These are phyloP conservation scores for Latheticus oryzae DNA, from an alignment of 2,888 invertebrate species.

Conservation along the genomic window DNA sequence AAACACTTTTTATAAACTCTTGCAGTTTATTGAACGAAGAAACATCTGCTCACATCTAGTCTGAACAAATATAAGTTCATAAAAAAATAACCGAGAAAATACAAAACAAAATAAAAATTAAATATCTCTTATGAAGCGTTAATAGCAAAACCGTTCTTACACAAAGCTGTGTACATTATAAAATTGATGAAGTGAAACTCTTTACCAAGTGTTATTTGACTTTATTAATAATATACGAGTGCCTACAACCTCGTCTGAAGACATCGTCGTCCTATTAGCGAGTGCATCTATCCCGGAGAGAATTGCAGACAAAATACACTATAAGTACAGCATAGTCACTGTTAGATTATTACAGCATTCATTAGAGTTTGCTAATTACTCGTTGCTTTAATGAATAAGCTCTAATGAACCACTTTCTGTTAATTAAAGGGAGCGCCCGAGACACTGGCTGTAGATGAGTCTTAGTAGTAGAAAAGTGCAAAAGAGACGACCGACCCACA, in stretches of 20 bases:
- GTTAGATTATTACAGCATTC: slow-evolving; percentile 84
- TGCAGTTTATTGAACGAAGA: too few species aligned
- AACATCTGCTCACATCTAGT: too few species aligned
- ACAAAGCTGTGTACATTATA: too few species aligned
- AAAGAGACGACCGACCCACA: slow-evolving; percentile 50
- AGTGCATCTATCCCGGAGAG: slow-evolving; percentile 45
- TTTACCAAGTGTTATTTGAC: slow-evolving; percentile 5
- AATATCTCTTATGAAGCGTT: too few species aligned
- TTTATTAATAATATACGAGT: slow-evolving; percentile 29
- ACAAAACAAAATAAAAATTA: too few species aligned
- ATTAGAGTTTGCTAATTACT: slow-evolving; percentile 91
- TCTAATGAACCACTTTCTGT: slow-evolving; percentile 92
- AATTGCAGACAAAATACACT: slow-evolving; percentile 54
- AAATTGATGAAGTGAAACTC: slow-evolving; percentile 2
- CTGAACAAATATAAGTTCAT: too few species aligned
- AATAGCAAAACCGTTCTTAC: too few species aligned
- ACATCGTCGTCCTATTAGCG: slow-evolving; percentile 32
- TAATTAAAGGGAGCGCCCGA: slow-evolving; percentile 79
- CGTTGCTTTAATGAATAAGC: slow-evolving; percentile 91
- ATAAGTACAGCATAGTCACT: slow-evolving; percentile 62
- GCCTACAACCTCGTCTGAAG: slow-evolving; percentile 27
- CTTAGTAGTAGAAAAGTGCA: slow-evolving; percentile 58
- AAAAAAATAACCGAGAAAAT: too few species aligned
- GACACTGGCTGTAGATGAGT: slow-evolving; percentile 62
- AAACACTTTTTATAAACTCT: too few species aligned